Percentiles rank a stretch among this genome's conserved stretches.
Conservation (phyloP, 2,797 vertebrate genomes). For the Argentina silus region DNA sequence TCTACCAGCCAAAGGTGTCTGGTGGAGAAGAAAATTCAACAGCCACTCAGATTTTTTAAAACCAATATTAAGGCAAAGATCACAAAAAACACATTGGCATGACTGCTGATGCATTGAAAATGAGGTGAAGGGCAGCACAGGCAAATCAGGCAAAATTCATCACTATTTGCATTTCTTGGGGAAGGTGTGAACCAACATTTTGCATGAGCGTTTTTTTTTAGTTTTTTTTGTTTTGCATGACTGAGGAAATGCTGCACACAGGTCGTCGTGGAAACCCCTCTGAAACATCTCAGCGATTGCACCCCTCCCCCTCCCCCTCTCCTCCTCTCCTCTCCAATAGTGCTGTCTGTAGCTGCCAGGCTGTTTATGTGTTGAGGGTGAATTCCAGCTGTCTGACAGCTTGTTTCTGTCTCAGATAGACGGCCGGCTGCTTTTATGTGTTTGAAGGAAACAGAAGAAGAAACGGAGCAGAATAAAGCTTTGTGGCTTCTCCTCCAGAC, state of each 20-base stretch:
- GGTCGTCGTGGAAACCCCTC: too few species aligned
- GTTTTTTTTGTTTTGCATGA: background rate
- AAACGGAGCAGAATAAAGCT: background rate
- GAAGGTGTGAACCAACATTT: background rate
- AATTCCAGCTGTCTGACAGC: constrained; percentile 7
- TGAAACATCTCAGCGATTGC: too few species aligned
- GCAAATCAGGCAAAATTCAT: background rate
- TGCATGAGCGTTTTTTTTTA: too few species aligned
- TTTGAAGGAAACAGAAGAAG: background rate
- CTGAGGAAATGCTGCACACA: too few species aligned
- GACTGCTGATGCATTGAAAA: too few species aligned
- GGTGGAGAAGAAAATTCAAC: too few species aligned
- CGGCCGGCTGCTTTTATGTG: background rate
- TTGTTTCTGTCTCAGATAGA: background rate
- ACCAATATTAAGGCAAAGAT: too few species aligned
- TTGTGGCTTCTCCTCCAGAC: background rate
- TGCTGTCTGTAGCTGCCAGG: background rate
- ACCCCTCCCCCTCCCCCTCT: too few species aligned
- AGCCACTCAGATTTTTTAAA: too few species aligned
- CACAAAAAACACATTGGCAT: too few species aligned
- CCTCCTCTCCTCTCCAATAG: background rate
- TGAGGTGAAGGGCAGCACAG: too few species aligned
- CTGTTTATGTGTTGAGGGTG: background rate
- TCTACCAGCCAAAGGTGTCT: too few species aligned
- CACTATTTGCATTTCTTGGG: background rate